Percentiles rank a stretch among this genome's conserved stretches.
Evolutionary conservation across 30 jellyfish, hydroid and myxozoan species (phyloP).

Genomic region (Hydra vulgaris): DNA sequence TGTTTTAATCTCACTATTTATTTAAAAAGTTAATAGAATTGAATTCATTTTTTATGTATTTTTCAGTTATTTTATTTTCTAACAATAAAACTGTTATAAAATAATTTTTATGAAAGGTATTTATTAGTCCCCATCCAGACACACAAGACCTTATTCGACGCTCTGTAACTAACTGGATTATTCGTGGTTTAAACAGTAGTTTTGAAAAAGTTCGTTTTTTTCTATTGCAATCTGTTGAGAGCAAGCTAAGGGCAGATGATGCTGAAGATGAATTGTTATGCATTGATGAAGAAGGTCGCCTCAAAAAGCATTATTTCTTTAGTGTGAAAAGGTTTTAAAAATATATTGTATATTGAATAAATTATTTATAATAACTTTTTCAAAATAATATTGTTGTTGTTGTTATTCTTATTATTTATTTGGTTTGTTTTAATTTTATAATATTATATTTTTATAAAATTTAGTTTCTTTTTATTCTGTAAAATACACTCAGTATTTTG

Average conservation of each 20-base stretch:
- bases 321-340: conserved; percentile 66
- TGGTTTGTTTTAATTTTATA: too few relatives aligned
- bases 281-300: conserved; percentile 23
- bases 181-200: conserved; percentile 70
- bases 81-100: background rate
- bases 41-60: background rate
- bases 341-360: background rate
- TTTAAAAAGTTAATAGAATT: background rate
- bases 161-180: conserved; percentile 89
- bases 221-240: conserved; percentile 31
- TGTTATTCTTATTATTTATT: background rate
- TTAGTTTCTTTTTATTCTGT: too few relatives aligned
- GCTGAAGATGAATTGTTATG: conserved; percentile 25
- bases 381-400: too few relatives aligned
- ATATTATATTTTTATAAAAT: too few relatives aligned
- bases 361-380: too few relatives aligned
- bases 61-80: background rate
- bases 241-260: conserved; percentile 5
- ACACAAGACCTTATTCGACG: conserved; percentile 40
- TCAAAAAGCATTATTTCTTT: conserved; percentile 50
- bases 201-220: conserved; percentile 50
- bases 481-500: too few relatives aligned
- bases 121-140: conserved; percentile 35
- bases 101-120: background rate
- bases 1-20: background rate